These are phyloP conservation scores for Tolmerus cingulatus DNA, from an alignment of 2,888 invertebrate genomes.

Conservation along the genomic window DNA sequence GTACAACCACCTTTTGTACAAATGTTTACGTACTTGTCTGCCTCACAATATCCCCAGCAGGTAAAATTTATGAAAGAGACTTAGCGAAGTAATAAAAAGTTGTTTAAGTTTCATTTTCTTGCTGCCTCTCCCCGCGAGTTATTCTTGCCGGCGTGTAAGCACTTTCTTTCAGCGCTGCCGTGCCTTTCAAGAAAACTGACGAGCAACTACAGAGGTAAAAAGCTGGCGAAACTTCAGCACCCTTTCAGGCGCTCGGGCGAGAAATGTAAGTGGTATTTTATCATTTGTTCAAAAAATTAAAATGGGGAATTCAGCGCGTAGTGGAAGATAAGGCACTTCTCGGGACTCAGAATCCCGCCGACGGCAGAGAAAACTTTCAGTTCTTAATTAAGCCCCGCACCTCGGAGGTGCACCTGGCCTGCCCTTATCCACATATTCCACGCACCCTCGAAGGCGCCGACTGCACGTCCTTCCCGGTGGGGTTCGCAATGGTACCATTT, in stretches of 20 bases:
- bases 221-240: constrained; percentile 16
- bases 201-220: constrained; percentile 22
- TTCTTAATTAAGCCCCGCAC: neutral
- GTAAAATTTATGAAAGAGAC: constrained; percentile 47
- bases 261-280: constrained; percentile 29
- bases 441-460: neutral
- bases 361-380: neutral
- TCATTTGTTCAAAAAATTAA: constrained; percentile 36
- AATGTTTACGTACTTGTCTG: constrained; percentile 42
- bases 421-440: neutral
- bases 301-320: constrained; percentile 9
- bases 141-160: constrained; percentile 1
- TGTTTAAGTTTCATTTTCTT: constrained; percentile 48
- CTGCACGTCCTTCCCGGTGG: neutral
- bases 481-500: neutral
- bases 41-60: constrained; percentile 42
- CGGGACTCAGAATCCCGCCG: neutral
- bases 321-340: neutral
- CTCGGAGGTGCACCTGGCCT: neutral
- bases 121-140: constrained; percentile 34
- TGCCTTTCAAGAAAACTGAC: neutral
- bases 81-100: constrained; percentile 50
- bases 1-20: constrained; percentile 41
- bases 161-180: neutral
- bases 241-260: neutral